Base-by-base conservation (phyloP, 1,140 invertebrate species). In the Danaus melanippus region DNA sequence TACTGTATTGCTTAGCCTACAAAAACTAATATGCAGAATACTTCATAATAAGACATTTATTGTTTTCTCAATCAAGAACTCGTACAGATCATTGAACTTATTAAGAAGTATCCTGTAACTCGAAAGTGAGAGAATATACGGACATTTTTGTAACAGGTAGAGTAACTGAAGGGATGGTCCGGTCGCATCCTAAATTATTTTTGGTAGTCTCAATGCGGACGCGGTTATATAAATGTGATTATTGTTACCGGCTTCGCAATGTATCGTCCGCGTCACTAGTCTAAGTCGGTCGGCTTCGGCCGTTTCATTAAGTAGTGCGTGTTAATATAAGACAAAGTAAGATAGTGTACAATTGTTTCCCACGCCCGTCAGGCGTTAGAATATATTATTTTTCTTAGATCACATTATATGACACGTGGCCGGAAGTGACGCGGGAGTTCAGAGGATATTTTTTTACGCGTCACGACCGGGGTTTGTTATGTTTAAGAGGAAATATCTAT, bases 331-430 rank as follows among this genome's bases (percentile, higher is more conserved):
- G 61, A 79, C 74, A 79, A 81, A 83, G 78, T 81, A 84, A 81
- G 71, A 79, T 83, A 84, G 76, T 77, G 75, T 77, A 77, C 78
- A 84, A 82, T 86, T 85, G 79, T 82, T 86, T 86, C 83, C 79
- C 71, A 81, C 78, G 75, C 71, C 72, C 68, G 64, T 54, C 65
- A 66, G 52, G 75, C 70, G 78, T 76, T 84, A 86, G 83, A 83
- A 83, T 83, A 86, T 84, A 84, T 86, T 86, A 86, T 86, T 86
- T 86, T 86, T 86, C 83, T 86, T 86, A 86, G 83, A 81, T 78
- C 81, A 83, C 78, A 84, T 79, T 86, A 86, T 86, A 86, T 86
- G 84, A 79, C 83, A 84, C 69, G 70, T 77, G 75, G 69, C 74
- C 40, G 67, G 58, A 48, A 46, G 58, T 40, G 57, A 41, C 47